Evolutionary conservation across 2,888 invertebrate genomes (phyloP).

Genomic region (Nemotelus pantherinus): DNA sequence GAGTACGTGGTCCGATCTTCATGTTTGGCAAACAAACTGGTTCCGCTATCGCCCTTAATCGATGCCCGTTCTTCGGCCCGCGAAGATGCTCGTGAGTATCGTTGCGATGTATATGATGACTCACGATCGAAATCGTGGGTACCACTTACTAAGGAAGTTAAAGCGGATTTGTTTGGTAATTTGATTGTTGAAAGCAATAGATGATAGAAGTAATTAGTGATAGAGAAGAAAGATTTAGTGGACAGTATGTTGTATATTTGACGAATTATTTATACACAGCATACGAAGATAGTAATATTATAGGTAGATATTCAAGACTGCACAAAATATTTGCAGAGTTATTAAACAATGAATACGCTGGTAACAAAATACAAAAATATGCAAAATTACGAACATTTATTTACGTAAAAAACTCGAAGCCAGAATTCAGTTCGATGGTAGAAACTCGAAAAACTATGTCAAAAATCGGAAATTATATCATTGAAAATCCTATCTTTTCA

Average conservation of each 20-base stretch:
- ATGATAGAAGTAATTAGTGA: not conserved
- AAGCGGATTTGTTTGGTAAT: slow-evolving; percentile 1
- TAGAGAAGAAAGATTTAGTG: not conserved
- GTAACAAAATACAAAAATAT: too few relatives aligned
- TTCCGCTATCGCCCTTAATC: slow-evolving; percentile 44
- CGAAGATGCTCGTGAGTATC: slow-evolving; percentile 48
- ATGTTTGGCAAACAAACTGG: slow-evolving; percentile 49
- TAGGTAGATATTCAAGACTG: too few relatives aligned
- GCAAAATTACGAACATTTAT: too few relatives aligned
- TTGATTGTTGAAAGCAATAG: not conserved
- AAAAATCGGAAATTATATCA: too few relatives aligned
- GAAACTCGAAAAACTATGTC: too few relatives aligned
- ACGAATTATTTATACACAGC: too few relatives aligned
- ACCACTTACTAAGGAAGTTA: slow-evolving; percentile 36
- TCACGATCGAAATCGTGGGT: slow-evolving; percentile 57
- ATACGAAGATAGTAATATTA: too few relatives aligned
- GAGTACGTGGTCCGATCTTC: slow-evolving; percentile 51
- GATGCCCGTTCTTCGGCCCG: slow-evolving; percentile 50
- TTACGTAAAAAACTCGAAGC: too few relatives aligned
- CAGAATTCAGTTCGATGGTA: too few relatives aligned
- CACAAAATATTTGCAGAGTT: too few relatives aligned
- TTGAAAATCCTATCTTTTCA: too few relatives aligned
- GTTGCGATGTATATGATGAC: slow-evolving; percentile 57
- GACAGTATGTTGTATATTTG: not conserved
- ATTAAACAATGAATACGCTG: too few relatives aligned